Evolutionary conservation across 2,888 invertebrate genomes (phyloP), one percentile per base, ranked within the genome.

Genomic region (Desoria tigrina): DNA sequence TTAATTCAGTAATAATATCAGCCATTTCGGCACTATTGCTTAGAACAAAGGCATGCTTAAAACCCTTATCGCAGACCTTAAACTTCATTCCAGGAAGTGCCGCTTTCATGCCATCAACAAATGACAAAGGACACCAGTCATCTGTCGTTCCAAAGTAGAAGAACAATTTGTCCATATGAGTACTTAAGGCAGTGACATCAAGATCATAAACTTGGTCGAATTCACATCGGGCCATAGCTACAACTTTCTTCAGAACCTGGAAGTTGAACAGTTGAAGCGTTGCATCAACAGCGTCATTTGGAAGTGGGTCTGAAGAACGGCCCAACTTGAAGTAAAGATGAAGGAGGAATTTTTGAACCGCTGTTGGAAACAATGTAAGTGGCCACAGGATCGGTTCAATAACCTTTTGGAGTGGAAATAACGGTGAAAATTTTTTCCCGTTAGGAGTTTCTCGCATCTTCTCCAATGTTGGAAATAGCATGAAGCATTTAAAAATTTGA

Each of bases 381-480:
- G 65, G 69, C 61, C 60, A 64, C 1, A 67, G 42, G 1, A 66
- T 37, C 4, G 61, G 56, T 37, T 56, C 60, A 14, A 71, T 26
- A 24, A 63, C 54, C 1, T 27, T 56, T 7, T 59, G 57, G 58
- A 84, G 85, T 78, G 79, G 73, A 32, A 88, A 81, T 63, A 87
- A 77, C 63, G 84, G 85, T 58, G 85, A 88, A n/a, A 91, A 79
- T 76, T 85, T 82, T 78, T 82, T 83, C 16, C 94, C 95, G 80
- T 89, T 90, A 23, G 84, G 86, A 16, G 88, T 87, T 57, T 84
- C 83, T 2, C 87, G 87, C 88, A 95, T 90, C 74, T 86, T 83
- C 81, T 95, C 93, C 49, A 96, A 81, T 0, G 94, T 91, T 1
- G 96, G 95, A 81, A 94, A 94, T 2, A 96, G 80, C 71, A 94